These are phyloP conservation scores for Catalaphyllia jardinei DNA, from an alignment of 64 coral and sea anemone species.

Conservation along the genomic window DNA sequence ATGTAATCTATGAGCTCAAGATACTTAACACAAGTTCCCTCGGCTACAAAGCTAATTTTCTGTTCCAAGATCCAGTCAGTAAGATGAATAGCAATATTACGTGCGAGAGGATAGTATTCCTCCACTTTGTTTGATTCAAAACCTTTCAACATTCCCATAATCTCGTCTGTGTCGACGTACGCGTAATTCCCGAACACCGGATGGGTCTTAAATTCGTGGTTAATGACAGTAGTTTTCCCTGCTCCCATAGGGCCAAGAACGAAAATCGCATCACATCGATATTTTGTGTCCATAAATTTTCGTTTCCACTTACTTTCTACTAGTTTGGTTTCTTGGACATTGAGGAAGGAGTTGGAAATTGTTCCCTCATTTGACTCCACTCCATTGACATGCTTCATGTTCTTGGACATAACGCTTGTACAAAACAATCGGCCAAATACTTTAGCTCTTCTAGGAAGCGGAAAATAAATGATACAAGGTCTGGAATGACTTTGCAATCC, in stretches of 20 bases:
- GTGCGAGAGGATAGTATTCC: conserved; percentile 90
- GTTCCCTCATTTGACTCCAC: neutral
- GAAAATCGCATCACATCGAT: conserved; percentile 88
- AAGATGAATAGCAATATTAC: conserved; percentile 90
- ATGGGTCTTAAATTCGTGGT: conserved; percentile 87
- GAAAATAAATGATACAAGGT: neutral
- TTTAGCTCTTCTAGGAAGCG: neutral
- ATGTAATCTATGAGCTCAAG: conserved; percentile 89
- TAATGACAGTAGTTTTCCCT: conserved; percentile 92
- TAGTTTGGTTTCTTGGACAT: conserved; percentile 44
- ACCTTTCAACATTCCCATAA: conserved; percentile 89
- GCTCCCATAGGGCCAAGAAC: conserved; percentile 97
- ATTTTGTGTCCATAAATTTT: conserved; percentile 76
- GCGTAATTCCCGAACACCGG: conserved; percentile 81
- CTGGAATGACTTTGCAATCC: neutral
- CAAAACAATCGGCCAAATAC: neutral
- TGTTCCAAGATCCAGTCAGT: conserved; percentile 98
- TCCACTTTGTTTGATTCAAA: conserved; percentile 94
- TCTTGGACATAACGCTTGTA: neutral
- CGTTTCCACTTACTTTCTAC: conserved; percentile 90
- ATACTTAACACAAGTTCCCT: conserved; percentile 95
- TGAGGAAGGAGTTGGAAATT: conserved; percentile 1
- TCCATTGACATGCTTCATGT: conserved; percentile 24
- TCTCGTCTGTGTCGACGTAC: conserved; percentile 96
- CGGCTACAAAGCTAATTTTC: conserved; percentile 97